Conservation (phyloP, 1,140 invertebrate genomes). For the Acromyrmex echinatior region DNA sequence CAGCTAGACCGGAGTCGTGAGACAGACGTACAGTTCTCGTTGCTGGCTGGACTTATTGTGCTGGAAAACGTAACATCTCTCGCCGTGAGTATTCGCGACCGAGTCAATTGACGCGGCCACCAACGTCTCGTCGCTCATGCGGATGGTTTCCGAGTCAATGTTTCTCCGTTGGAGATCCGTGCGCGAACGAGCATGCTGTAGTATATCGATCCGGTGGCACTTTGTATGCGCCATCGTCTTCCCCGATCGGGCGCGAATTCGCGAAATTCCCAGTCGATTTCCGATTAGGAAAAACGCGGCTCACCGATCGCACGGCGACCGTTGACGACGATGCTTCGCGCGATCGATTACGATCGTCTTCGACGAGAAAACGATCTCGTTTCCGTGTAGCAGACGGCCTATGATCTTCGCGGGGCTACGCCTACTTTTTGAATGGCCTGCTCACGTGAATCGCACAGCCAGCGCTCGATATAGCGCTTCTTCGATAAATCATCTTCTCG, state of each 20-base stretch:
- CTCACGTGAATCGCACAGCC: conserved; percentile 83
- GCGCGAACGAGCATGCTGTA: conserved; percentile 4
- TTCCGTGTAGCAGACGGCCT: conserved; percentile 67
- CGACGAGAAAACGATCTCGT: neutral
- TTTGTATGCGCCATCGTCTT: conserved; percentile 80
- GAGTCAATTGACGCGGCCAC: neutral
- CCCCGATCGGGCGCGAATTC: conserved; percentile 55
- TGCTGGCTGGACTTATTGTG: conserved; percentile 75
- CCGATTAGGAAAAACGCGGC: neutral
- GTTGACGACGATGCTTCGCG: neutral
- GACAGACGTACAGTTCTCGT: conserved; percentile 58
- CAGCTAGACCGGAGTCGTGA: conserved; percentile 69
- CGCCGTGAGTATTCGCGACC: conserved; percentile 41
- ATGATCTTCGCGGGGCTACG: conserved; percentile 81
- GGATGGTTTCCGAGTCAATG: neutral
- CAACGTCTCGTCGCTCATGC: neutral
- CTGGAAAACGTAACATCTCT: conserved; percentile 71
- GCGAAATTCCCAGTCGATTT: neutral
- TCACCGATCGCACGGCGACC: neutral
- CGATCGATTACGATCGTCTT: neutral
- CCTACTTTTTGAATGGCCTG: conserved; percentile 81
- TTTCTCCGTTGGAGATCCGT: neutral
- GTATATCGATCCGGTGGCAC: conserved; percentile 71
- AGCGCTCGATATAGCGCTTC: conserved; percentile 34
- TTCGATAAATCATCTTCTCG: neutral